phyloP scores from a whole-genome alignment of 1,140 invertebrate genomes.

The Epicauta chinensis region DNA sequence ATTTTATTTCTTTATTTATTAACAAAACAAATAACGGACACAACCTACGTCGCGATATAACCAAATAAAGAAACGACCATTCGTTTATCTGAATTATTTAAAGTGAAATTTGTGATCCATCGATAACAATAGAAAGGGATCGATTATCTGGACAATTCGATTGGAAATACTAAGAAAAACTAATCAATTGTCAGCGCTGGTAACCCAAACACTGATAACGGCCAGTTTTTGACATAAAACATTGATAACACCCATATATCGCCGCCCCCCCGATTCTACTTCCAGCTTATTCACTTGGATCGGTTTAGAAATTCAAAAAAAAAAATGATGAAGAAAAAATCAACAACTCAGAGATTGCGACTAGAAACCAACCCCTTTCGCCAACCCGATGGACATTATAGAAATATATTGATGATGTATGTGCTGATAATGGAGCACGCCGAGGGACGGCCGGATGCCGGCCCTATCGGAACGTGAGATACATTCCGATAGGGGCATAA shows the following conservation, averaged over 20 bases:
- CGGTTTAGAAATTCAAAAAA: neutral
- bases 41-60: slow-evolving; percentile 1
- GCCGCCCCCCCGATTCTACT: slow-evolving; percentile 11
- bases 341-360: slow-evolving; percentile 3
- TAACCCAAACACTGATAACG: slow-evolving; percentile 10
- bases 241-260: slow-evolving; percentile 20
- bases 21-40: slow-evolving; percentile 20
- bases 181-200: neutral
- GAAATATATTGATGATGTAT: slow-evolving; percentile 17
- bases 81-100: slow-evolving; percentile 18
- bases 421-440: slow-evolving; percentile 4
- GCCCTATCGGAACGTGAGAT: slow-evolving; percentile 18
- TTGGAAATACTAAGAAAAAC: no score
- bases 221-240: slow-evolving; percentile 15
- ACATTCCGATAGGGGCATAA: slow-evolving; percentile 6
- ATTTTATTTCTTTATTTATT: no score
- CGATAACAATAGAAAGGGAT: slow-evolving; percentile 4
- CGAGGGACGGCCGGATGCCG: slow-evolving; percentile 7
- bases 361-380: slow-evolving; percentile 14
- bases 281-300: slow-evolving; percentile 21
- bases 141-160: no score
- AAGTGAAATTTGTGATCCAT: slow-evolving; percentile 15
- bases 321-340: no score
- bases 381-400: slow-evolving; percentile 14
- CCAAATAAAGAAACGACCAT: no score